A percentile compares a stretch with the other conserved stretches of the same genome.
Evolutionary conservation across 2,797 vertebrate species (phyloP).

Genomic region (Hypotaenidia okinawae): DNA sequence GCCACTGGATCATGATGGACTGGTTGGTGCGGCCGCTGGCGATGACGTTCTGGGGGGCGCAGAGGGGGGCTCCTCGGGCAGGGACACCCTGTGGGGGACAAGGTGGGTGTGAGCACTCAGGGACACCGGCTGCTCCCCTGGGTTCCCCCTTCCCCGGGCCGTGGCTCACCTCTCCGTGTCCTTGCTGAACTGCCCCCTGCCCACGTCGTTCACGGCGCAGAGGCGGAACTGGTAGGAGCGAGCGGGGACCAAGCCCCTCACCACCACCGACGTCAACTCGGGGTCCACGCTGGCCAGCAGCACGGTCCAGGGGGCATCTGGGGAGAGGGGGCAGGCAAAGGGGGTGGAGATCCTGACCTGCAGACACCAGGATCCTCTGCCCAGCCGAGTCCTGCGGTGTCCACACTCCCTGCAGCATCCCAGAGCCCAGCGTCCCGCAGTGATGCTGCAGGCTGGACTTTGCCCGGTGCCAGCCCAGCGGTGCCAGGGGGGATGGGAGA

Average conservation of each 20-base stretch:
- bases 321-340: background rate
- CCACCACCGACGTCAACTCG: slow-evolving; percentile 81
- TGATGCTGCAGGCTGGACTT: background rate
- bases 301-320: slow-evolving; percentile 93
- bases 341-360: background rate
- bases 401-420: background rate
- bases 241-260: slow-evolving; percentile 90
- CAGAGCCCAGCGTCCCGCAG: rapidly evolving
- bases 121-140: rapidly evolving
- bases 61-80: slow-evolving; percentile 94
- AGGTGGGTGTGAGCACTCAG: background rate
- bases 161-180: slow-evolving; percentile 90
- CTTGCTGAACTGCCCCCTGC: slow-evolving; percentile 95
- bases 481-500: background rate
- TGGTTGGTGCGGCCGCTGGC: slow-evolving; percentile 96
- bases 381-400: rapidly evolving
- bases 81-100: slow-evolving; percentile 81
- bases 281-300: slow-evolving; percentile 91
- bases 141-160: background rate
- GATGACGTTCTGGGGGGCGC: slow-evolving; percentile 93
- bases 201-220: slow-evolving; percentile 94
- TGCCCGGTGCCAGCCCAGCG: background rate
- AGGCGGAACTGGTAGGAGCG: slow-evolving; percentile 97
- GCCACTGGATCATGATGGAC: slow-evolving; percentile 99
- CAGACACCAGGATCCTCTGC: background rate